Percentiles rank a stretch among this genome's conserved stretches.
Conservation (phyloP, 2,888 invertebrate species). For the Aleiodes alternator region DNA sequence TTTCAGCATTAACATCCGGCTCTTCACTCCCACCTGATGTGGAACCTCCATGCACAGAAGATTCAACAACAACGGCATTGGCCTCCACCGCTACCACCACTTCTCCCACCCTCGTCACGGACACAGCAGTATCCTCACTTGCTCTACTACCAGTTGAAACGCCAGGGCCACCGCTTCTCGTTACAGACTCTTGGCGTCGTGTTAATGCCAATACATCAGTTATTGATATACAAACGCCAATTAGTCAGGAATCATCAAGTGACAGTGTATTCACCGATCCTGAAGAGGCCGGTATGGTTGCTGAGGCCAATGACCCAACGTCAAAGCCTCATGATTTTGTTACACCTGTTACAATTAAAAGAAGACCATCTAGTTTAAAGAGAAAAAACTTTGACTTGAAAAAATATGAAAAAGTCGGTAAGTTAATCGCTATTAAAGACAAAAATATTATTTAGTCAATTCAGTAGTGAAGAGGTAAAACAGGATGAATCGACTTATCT, state of each 20-base stretch:
- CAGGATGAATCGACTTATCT: too few relatives aligned
- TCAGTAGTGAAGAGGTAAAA: too few relatives aligned
- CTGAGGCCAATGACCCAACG: slow-evolving; percentile 75
- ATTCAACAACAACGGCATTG: slow-evolving; percentile 30
- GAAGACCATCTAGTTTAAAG: slow-evolving; percentile 37
- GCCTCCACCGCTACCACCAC: slow-evolving; percentile 37
- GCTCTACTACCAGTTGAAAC: slow-evolving; percentile 56
- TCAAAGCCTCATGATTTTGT: slow-evolving; percentile 44
- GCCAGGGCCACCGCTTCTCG: slow-evolving; percentile 65
- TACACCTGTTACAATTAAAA: slow-evolving; percentile 42
- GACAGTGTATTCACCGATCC: slow-evolving; percentile 88
- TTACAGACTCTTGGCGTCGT: slow-evolving; percentile 74
- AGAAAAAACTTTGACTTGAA: slow-evolving; percentile 38
- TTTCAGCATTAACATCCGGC: slow-evolving; percentile 36
- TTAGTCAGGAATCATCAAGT: slow-evolving; percentile 81
- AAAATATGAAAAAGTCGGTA: slow-evolving; percentile 9
- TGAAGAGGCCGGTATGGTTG: slow-evolving; percentile 74
- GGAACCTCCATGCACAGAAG: slow-evolving; percentile 14
- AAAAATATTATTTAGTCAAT: neutral
- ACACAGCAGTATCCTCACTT: slow-evolving; percentile 54
- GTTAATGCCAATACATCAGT: slow-evolving; percentile 66
- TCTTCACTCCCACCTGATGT: slow-evolving; percentile 40
- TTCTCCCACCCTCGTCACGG: slow-evolving; percentile 29
- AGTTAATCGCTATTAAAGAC: neutral
- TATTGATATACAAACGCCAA: slow-evolving; percentile 69